These are phyloP conservation scores for Eupleurogrammus muticus DNA, from an alignment of 2,797 vertebrate species.

Conservation along the genomic window DNA sequence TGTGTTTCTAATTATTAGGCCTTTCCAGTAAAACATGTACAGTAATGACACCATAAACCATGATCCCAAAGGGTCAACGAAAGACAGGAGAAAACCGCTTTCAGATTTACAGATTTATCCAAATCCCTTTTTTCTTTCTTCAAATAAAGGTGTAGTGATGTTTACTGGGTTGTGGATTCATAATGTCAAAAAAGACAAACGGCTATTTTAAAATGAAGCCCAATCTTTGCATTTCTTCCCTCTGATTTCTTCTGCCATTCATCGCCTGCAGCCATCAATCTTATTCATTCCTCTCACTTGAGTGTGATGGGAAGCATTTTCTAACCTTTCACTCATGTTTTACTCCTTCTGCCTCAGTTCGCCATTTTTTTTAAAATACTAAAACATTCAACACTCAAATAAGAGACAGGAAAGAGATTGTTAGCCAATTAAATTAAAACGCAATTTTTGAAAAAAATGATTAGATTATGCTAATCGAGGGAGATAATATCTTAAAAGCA, in stretches of 20 bases:
- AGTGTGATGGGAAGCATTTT: constrained; percentile 32
- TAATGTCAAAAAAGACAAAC: constrained; percentile 26
- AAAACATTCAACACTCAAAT: constrained; percentile 59
- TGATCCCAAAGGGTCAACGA: constrained; percentile 39
- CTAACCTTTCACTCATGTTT: constrained; percentile 45
- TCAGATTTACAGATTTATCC: constrained; percentile 8
- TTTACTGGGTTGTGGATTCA: constrained; percentile 19
- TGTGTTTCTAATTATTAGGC: constrained; percentile 70
- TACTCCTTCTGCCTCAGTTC: constrained; percentile 42
- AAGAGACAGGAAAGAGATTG: constrained; percentile 65
- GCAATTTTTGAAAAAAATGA: constrained; percentile 81
- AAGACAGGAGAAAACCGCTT: constrained; percentile 35
- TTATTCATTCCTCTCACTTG: constrained; percentile 15
- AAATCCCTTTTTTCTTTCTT: constrained; percentile 12
- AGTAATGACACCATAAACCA: constrained; percentile 32
- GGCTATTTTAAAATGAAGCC: constrained; percentile 11
- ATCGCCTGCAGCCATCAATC: constrained; percentile 24
- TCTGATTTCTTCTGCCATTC: not conserved
- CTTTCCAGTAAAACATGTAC: constrained; percentile 63
- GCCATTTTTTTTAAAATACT: constrained; percentile 19
- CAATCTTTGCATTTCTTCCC: not conserved
- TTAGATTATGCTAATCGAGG: constrained; percentile 85
- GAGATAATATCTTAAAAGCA: constrained; percentile 81
- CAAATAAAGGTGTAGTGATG: not conserved
- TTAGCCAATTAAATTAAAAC: constrained; percentile 81